These are phyloP conservation scores for Dolichomitus sp. DNA, from an alignment of 2,888 invertebrate species.

Conservation along the genomic window DNA sequence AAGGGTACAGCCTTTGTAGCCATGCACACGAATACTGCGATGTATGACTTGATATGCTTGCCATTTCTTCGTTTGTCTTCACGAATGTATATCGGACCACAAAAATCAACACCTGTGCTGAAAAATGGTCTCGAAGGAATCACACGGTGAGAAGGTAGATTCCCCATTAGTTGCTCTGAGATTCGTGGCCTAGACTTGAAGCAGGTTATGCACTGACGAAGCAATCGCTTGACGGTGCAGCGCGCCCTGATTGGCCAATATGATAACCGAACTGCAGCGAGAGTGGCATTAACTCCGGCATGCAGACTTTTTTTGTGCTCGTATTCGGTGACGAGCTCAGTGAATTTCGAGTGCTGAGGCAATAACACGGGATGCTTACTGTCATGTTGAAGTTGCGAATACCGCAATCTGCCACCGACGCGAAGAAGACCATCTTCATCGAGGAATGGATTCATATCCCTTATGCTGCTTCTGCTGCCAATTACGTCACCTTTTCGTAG, in stretches of 20 bases:
- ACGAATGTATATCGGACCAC: conserved; percentile 7
- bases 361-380: neutral
- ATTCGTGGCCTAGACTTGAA: conserved; percentile 1
- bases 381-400: conserved; percentile 46
- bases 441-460: conserved; percentile 51
- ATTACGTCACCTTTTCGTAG: neutral
- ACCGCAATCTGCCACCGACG: conserved; percentile 41
- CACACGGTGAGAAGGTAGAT: conserved; percentile 9
- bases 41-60: conserved; percentile 4
- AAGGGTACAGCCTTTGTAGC: conserved; percentile 22
- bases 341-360: neutral
- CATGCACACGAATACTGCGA: conserved; percentile 11
- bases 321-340: neutral
- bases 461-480: neutral
- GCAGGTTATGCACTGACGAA: neutral
- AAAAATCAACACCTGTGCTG: conserved; percentile 12
- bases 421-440: conserved; percentile 61
- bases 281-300: neutral
- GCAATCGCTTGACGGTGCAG: neutral
- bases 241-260: neutral
- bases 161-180: conserved; percentile 17
- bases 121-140: conserved; percentile 4
- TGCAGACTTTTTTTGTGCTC: conserved; percentile 2
- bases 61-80: conserved; percentile 6
- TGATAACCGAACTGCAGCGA: neutral